These are phyloP conservation scores for Ceratotherium simum DNA, from an alignment of 2,113 vertebrate genomes.

Conservation along the genomic window DNA sequence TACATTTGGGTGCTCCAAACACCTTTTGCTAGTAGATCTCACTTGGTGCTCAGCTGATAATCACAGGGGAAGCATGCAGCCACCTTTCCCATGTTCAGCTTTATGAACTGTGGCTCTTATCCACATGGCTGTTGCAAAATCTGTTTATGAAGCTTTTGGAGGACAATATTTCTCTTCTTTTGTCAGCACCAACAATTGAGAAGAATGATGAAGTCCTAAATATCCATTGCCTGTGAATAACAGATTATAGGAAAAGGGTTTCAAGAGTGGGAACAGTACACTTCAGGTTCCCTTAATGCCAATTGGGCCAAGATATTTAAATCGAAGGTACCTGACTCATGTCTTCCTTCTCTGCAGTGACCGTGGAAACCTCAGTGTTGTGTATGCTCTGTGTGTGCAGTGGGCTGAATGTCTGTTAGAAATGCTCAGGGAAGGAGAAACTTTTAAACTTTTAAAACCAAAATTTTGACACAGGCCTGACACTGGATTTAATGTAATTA, in stretches of 20 bases:
- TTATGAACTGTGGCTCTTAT: background rate
- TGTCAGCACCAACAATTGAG: background rate
- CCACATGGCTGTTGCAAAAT: background rate
- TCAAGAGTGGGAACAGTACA: background rate
- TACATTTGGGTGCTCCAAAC: background rate
- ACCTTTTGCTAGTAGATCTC: background rate
- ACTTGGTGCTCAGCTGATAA: background rate
- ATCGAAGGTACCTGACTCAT: background rate
- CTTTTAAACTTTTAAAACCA: constrained; percentile 16
- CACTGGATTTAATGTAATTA: background rate
- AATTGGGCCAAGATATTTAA: background rate
- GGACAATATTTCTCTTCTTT: background rate
- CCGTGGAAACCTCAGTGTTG: background rate
- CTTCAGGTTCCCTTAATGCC: background rate
- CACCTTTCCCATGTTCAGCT: background rate
- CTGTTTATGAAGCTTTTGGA: background rate
- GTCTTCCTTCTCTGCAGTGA: background rate
- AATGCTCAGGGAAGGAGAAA: background rate
- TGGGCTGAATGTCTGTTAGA: background rate
- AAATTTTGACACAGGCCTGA: background rate
- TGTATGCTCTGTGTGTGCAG: background rate
- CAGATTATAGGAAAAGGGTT: background rate
- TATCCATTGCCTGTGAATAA: background rate
- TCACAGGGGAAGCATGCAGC: background rate
- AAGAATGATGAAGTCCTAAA: background rate